Conservation (phyloP, 2,113 vertebrate genomes). For the Rattus norvegicus region DNA sequence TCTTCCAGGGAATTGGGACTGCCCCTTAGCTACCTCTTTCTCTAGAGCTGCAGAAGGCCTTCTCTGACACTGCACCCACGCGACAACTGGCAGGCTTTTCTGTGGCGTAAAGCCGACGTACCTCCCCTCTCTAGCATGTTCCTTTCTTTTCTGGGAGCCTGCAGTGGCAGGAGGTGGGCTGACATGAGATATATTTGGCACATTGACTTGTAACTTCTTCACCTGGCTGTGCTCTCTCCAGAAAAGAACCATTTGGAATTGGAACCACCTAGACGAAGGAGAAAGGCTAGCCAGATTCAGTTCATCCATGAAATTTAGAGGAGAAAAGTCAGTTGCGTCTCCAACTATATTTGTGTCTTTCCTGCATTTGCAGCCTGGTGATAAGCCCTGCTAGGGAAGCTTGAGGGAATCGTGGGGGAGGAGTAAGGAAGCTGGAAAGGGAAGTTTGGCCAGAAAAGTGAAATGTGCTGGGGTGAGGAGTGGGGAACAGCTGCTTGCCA, state of each 20-base stretch:
- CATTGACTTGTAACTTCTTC: neutral
- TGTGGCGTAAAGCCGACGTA: neutral
- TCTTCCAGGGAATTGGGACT: too few species aligned
- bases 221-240: neutral
- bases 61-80: neutral
- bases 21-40: neutral
- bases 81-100: neutral
- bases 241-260: slow-evolving; percentile 61
- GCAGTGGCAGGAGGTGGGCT: slow-evolving; percentile 43
- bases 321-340: neutral
- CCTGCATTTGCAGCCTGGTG: neutral
- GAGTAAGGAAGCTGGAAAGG: too few species aligned
- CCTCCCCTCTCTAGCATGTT: neutral
- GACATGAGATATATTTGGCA: neutral
- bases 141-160: neutral
- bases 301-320: neutral
- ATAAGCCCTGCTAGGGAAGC: neutral
- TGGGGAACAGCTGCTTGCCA: neutral
- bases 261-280: slow-evolving; percentile 31
- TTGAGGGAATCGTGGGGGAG: neutral
- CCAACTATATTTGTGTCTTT: neutral
- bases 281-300: neutral
- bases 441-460: neutral
- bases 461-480: rapidly evolving
- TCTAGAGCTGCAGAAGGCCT: neutral